Base-by-base conservation (phyloP, 2,888 invertebrate species). In the Scelioninae gen. 2 region DNA sequence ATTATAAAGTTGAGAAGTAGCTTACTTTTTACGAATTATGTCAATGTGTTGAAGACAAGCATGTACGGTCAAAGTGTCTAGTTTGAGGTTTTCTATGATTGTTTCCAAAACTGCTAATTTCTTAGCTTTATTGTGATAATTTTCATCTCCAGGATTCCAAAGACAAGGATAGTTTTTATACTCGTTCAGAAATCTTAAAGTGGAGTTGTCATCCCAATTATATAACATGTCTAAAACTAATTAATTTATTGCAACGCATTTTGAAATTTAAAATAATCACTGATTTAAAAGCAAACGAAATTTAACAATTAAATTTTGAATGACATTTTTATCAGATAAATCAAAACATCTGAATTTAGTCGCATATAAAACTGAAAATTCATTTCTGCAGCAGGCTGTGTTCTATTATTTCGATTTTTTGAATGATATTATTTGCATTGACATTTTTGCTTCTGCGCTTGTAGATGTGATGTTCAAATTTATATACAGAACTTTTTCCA, bases 151-250 rank as follows among this genome's bases (percentile, higher is more conserved):
- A 2, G 78, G 81, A 58, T 82, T 83, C 82, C 83, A 83, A 0
- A 83, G 78, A 16, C 82, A 83, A 5, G 78, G 78, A 37, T 81
- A 55, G 15, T 80, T 78, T 58, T 77, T 77, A 45, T 82, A 83
- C 15, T 75, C 77, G 7, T 61, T 69, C 18, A 82, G 64, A 48
- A 83, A 82, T 2, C 19, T 57, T 3, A 74, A 55, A 2, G 76
- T 77, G 2, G 73, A 61, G 50, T 72, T 70, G n/a, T 83, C 78
- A 18, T 79, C 76, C 82, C 82, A 82, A 19, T 79, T 71, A 41
- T 74, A 74, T 55, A 76, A 65, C 81, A 81, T 82, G 43, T 63
- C 73, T 74, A 67, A 64, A 46, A 1, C 9, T 57, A 46, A 2
- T n/a, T 25, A 10, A 7, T 41, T 25, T 41, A 13, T 31, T 2